Evolutionary conservation across 2,888 invertebrate species (phyloP).

Genomic region (Linnaemya tessellans): DNA sequence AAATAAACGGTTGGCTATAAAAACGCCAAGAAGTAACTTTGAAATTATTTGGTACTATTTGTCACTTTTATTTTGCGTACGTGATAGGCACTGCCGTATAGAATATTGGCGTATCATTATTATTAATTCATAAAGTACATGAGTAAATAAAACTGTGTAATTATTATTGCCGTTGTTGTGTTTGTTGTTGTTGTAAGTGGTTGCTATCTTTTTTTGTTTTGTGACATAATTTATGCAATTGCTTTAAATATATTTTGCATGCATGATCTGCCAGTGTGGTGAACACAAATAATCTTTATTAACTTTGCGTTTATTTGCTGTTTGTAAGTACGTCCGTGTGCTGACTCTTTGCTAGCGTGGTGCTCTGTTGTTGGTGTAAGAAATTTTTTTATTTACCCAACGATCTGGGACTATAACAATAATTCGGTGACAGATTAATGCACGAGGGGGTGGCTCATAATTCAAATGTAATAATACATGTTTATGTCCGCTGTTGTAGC

Average conservation of each 20-base stretch:
- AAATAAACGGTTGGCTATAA: not conserved
- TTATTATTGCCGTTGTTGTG: slow-evolving; percentile 61
- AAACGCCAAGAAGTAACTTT: not conserved
- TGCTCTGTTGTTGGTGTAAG: slow-evolving; percentile 29
- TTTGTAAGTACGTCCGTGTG: slow-evolving; percentile 8
- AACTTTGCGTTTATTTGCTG: slow-evolving; percentile 67
- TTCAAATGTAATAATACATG: slow-evolving; percentile 68
- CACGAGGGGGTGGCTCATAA: slow-evolving; percentile 70
- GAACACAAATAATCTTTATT: slow-evolving; percentile 73
- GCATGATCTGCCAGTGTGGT: slow-evolving; percentile 73
- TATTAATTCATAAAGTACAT: slow-evolving; percentile 49
- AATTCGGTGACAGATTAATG: slow-evolving; percentile 72
- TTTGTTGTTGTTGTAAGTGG: slow-evolving; percentile 57
- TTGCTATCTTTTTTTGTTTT: slow-evolving; percentile 37
- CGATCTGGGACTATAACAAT: slow-evolving; percentile 68
- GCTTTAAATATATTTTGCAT: slow-evolving; percentile 74
- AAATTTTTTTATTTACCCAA: slow-evolving; percentile 46
- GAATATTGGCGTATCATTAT: slow-evolving; percentile 19
- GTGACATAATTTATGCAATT: slow-evolving; percentile 74
- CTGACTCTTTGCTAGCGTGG: slow-evolving; percentile 26
- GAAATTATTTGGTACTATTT: not conserved
- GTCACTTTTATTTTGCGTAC: slow-evolving; percentile 5
- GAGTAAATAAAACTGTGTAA: slow-evolving; percentile 66
- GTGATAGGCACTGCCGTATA: not conserved
- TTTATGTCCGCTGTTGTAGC: slow-evolving; percentile 50